Base-by-base conservation (phyloP, 2,113 vertebrate genomes). In the Symphodus melops region DNA sequence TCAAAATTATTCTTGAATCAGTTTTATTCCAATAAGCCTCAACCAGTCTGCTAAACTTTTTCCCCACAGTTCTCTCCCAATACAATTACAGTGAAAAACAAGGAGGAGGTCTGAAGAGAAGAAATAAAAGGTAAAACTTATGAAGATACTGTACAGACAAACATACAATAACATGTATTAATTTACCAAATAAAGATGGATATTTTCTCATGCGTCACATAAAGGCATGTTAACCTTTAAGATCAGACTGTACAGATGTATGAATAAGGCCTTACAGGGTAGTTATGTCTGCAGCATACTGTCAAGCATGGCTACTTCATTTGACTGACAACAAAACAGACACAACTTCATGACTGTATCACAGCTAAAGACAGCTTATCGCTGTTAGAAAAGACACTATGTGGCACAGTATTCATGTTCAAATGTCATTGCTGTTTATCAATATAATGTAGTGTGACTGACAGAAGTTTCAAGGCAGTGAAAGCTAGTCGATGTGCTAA, bases 401-500 rank as follows among this genome's bases (percentile, higher is more conserved):
- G 14, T 17, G 14, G 4, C 23, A 14, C 23, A 33, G 19, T 57
- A 1, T n/a, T 16, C 12, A 36, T 1, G 9, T 42, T 1, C 25
- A 17, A 9, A 8, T 7, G 55, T 11, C 51, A 8, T 1, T 12
- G n/a, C 11, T 10, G 17, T 16, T 19, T 36, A 21, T 11, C 28
- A 21, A 37, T 70, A 5, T 33, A 33, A 33, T 33, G 28, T 77
- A 65, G 82, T 74, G 44, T 14, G 8, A 25, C 3, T 10, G 5
- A 53, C 21, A 25, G 55, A 16, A 0, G 41, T 53, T 48, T 37
- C 56, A 8, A 20, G 12, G 55, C 13, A 44, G 42, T 36, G 59
- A 59, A 53, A 83, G 82, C 84, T 87, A 84, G 76, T 25, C 25
- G 25, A 25, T 73, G 41, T n/a, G 48, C 88, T 91, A 81, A 16